phyloP scores from a whole-genome alignment of 2,797 vertebrate species.

The Karalla daura region DNA sequence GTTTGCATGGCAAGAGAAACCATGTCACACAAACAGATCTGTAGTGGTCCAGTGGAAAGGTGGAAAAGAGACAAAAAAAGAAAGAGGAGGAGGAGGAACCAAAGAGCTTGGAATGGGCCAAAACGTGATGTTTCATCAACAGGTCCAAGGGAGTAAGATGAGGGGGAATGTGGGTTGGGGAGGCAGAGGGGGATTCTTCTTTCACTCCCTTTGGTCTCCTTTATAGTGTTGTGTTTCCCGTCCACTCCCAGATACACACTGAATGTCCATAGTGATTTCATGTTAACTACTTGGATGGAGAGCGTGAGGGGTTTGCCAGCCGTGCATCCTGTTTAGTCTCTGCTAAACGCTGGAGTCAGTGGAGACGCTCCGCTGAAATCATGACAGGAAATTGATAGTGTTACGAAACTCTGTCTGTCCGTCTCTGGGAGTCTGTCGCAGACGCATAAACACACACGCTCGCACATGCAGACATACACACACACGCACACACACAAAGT shows the following conservation, averaged over 20 bases:
- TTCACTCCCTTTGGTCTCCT: conserved; percentile 6
- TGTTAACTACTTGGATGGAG: conserved; percentile 27
- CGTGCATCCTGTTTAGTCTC: conserved; percentile 50
- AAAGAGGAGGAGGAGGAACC: conserved; percentile 8
- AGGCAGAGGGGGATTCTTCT: neutral
- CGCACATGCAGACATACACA: conserved; percentile 15
- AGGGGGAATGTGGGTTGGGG: neutral
- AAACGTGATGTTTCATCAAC: conserved; percentile 7
- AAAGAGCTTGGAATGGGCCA: neutral
- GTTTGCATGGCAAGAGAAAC: conserved; percentile 32
- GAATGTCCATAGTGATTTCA: conserved; percentile 11
- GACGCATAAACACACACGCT: neutral
- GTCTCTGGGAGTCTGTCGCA: conserved; percentile 28
- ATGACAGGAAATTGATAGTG: conserved; percentile 62
- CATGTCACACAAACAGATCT: conserved; percentile 26
- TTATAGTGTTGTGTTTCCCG: neutral
- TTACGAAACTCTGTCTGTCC: conserved; percentile 57
- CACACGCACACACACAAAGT: conserved; percentile 41
- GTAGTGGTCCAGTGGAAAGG: conserved; percentile 34
- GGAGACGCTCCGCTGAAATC: conserved; percentile 47
- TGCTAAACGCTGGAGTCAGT: conserved; percentile 53
- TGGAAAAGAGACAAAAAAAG: conserved; percentile 16
- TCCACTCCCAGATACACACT: neutral
- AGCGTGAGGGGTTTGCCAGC: conserved; percentile 24
- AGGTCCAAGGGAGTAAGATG: neutral